Evolutionary conservation across 2,797 vertebrate species (phyloP).

Genomic region (Acipenser ruthenus): DNA sequence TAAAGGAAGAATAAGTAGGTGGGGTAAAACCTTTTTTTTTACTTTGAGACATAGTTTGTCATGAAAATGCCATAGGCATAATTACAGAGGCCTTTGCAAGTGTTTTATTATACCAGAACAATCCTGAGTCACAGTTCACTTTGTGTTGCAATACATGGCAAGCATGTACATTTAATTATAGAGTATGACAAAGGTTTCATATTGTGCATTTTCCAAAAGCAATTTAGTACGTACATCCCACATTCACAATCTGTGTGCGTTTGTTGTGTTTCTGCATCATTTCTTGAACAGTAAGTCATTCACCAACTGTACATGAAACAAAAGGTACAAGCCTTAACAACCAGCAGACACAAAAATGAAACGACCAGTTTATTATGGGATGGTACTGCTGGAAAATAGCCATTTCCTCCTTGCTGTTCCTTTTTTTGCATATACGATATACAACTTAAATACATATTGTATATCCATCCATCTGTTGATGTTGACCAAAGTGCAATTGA

Average conservation of each 20-base stretch:
- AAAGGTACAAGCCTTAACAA: too few relatives aligned
- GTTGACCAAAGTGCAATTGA: too few relatives aligned
- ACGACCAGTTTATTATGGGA: too few relatives aligned
- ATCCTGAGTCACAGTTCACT: constrained; percentile 29
- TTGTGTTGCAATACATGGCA: constrained; percentile 15
- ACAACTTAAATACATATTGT: too few relatives aligned
- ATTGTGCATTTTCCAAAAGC: background rate
- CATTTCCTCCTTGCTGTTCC: too few relatives aligned
- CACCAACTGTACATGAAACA: background rate
- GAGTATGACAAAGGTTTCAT: background rate
- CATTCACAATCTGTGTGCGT: background rate
- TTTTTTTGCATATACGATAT: too few relatives aligned
- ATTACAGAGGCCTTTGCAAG: background rate
- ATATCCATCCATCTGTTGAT: too few relatives aligned
- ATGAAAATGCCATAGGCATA: background rate
- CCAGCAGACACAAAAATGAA: too few relatives aligned
- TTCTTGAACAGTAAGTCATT: background rate
- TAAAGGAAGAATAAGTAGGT: constrained; percentile 40
- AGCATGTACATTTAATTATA: background rate
- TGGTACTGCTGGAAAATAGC: too few relatives aligned
- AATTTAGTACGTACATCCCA: background rate
- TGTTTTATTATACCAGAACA: constrained; percentile 27
- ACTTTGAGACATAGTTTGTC: constrained; percentile 1
- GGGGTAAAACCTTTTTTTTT: background rate
- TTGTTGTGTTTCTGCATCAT: background rate